Evolutionary conservation across 2,113 vertebrate genomes (phyloP), one percentile per base, ranked within the genome.

Genomic region (Brachypodius melanocephalos): DNA sequence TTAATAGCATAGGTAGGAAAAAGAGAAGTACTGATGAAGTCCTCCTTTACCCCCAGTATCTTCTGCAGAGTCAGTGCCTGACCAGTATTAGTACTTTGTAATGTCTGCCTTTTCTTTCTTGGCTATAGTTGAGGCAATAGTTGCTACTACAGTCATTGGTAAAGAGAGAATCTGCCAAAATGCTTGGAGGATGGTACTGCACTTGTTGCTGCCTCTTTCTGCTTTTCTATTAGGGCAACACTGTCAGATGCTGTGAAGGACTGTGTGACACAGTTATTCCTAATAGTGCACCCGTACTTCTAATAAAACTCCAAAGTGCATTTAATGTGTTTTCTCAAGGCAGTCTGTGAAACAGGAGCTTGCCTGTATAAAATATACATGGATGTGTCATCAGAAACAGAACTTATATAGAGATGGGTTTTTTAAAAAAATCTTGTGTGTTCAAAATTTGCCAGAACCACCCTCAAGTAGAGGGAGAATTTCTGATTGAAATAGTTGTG

Each of bases 301-400:
- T 96, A 90, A 77, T 85, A 84, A 51, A 45, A 82, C 62, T 92
- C 92, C 58, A 42, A 83, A 88, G 26, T 71, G n/a, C 21, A 61
- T 43, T 73, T 36, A 26, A 83, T 78, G 38, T 72, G 36, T 66
- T 66, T 92, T 88, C 17, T n/a, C 54, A 66, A 62, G 52, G 78
- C 32, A 78, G 26, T 49, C 55, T 75, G 31, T 79, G 76, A 57
- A 82, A 49, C 22, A 40, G 49, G 68, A 75, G 61, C n/a, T 42
- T 90, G 14, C 15, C 20, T 85, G 24, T 61, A 34, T 77, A 25
- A 69, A 80, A 55, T 36, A 55, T 11, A 18, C 18, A 4, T 57
- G 7, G 36, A 6, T 68, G 3, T 76, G 26, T 52, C 28, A 72
- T 69, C 17, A 75, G 72, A 75, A 93, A 68, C 11, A 55, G 22